Evolutionary conservation across 2,888 invertebrate genomes (phyloP), one percentile per base, ranked within the genome.

Genomic region (Hofmannophila pseudospretella): DNA sequence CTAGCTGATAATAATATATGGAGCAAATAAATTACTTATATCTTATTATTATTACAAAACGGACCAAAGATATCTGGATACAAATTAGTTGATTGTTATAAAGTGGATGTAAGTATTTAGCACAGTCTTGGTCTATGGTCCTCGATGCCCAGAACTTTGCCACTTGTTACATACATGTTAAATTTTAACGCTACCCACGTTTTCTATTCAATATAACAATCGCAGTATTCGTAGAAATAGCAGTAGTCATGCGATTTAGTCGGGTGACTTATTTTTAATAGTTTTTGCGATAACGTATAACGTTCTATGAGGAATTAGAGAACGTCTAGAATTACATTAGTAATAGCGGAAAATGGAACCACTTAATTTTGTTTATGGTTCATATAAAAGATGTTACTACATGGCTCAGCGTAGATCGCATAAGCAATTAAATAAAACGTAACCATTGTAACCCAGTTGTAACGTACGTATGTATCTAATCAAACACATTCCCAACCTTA

Each of bases 161-260:
- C 65, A 56, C 55, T 78, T 79, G 71, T 76, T 73, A 65, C 55
- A 52, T 79, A 69, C 76, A n/a, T n/a, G n/a, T n/a, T 65, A 74
- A 74, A 82, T 77, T 77, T 79, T 80, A 79, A 73, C 64, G 58
- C 60, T 72, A 61, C 63, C 58, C 63, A 64, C 56, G 59, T 70
- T 63, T 65, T n/a, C n/a, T 1, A 23, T 23, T n/a, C n/a, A 23
- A 8, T 64, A 64, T 52, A 50, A 41, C 40, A 20, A 45, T 44
- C 32, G 44, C 44, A 49, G 42, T 46, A 46, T 43, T 39, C 36
- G 36, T 54, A 52, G 49, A 45, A 57, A 55, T 70, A 71, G 51
- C 44, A 32, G 37, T 45, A 25, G 9, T n/a, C 7, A 9, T 23
- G 23, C 8, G 7, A 8, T 2, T 8, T n/a, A 23, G n/a, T 3